Conservation (phyloP, 2,888 invertebrate species). For the Halictus ligatus region DNA sequence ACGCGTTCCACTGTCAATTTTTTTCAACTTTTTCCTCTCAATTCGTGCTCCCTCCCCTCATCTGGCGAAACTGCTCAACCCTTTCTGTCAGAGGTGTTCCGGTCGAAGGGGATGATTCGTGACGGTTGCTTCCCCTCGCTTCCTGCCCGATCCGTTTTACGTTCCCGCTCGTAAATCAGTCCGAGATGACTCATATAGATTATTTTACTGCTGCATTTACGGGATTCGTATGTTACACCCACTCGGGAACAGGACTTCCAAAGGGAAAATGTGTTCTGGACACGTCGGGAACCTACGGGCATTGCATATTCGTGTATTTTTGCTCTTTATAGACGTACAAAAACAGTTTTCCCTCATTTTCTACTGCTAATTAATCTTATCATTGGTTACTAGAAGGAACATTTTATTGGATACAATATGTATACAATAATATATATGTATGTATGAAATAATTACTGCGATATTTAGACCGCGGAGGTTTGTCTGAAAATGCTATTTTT, state of each 20-base stretch:
- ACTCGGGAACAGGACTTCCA: background rate
- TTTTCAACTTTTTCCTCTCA: too few relatives aligned
- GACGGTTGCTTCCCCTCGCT: background rate
- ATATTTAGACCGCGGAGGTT: too few relatives aligned
- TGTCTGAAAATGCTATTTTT: too few relatives aligned
- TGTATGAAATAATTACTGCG: background rate
- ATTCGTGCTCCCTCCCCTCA: too few relatives aligned
- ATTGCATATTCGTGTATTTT: background rate
- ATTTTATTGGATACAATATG: background rate
- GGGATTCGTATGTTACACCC: too few relatives aligned
- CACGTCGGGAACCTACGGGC: background rate
- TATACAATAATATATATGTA: background rate
- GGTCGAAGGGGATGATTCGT: background rate
- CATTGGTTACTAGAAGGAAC: background rate
- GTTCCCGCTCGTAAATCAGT: constrained; percentile 2
- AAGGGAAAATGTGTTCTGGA: background rate
- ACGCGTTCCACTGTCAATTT: too few relatives aligned
- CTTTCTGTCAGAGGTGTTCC: background rate
- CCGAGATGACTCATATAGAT: background rate
- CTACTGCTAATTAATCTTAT: background rate
- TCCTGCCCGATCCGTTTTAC: background rate
- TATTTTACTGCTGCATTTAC: too few relatives aligned
- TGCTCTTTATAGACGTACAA: background rate
- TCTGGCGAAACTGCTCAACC: too few relatives aligned
- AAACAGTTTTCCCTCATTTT: background rate